Base-by-base conservation (phyloP, 2,113 vertebrate species). In the Plecotus auritus region DNA sequence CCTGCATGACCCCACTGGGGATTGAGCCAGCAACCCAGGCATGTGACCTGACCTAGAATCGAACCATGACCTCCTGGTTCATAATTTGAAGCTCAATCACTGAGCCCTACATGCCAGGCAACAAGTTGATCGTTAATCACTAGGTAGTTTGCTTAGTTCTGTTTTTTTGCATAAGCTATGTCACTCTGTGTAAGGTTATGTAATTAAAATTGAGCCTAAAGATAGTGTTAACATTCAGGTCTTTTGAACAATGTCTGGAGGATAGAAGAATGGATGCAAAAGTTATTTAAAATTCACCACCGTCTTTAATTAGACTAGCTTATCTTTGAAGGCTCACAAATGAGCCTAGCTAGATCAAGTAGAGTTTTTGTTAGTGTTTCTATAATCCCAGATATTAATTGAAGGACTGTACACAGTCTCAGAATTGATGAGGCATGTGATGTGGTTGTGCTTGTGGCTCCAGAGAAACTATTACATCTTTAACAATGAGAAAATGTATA, bases 291-390 rank as follows among this genome's bases (percentile, higher is more conserved):
- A 96, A 96, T 96, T 95, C 92, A 93, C 56, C 20, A 94, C 69
- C 74, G 78, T 56, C n/a, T 95, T 95, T 96, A 96, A 97, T 97
- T 96, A 96, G 82, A 86, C 74, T 76, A 82, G 35, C 78, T 96
- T 96, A 97, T 96, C 92, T 90, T 96, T 95, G 92, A 51, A 95
- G 88, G 37, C 88, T 95, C 95, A 96, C 73, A 95, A 91, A 95
- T 91, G 90, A 94, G 67, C n/a, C 40, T 80, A 61, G 32, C 56
- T 78, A 85, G 40, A 97, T 96, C 32, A 80, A 91, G 26, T 59
- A 83, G 42, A 85, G 26, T 82, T 96, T 97, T 94, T 95, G 85
- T 94, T 95, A 76, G 73, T 70, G 51, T 91, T 92, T 96, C 64
- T 76, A 91, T 70, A 32, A 96, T 95, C 45, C 7, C 37, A 37